Evolutionary conservation across 2,113 vertebrate genomes (phyloP).

Genomic region (Leucopternis melanops): DNA sequence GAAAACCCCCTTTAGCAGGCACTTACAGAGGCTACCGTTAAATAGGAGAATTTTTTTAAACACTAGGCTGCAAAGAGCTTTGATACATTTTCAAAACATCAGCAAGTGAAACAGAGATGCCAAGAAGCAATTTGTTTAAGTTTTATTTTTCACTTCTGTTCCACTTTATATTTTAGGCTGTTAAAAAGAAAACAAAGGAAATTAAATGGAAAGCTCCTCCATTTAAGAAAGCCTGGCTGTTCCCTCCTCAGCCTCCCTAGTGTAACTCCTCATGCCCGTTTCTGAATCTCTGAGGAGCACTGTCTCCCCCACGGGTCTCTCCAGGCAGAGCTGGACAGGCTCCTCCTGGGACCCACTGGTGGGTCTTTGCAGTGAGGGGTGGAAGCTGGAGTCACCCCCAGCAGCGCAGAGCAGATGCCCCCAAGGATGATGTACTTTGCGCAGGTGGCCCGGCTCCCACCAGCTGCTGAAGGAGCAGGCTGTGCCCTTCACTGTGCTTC

Average conservation of each 20-base stretch:
- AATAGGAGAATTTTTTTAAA: not conserved
- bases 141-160: not conserved
- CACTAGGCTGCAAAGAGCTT: not conserved
- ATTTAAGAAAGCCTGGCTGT: not conserved
- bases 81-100: not conserved
- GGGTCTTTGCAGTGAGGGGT: not conserved
- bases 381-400: not conserved
- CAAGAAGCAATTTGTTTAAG: not conserved
- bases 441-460: accelerated
- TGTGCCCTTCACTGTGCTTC: not conserved
- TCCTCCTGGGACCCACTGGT: accelerated
- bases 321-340: not conserved
- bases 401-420: not conserved
- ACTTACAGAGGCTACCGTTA: not conserved
- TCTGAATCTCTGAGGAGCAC: accelerated
- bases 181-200: not conserved
- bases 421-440: not conserved
- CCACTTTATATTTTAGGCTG: not conserved
- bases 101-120: not conserved
- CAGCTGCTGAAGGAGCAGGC: not conserved
- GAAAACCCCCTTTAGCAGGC: not conserved
- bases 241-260: not conserved
- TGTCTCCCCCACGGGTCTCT: accelerated
- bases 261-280: accelerated
- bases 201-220: not conserved